Percentiles rank a stretch among this genome's conserved stretches.
Conservation (phyloP, 1,140 invertebrate species). For the Amphibalanus amphitrite region DNA sequence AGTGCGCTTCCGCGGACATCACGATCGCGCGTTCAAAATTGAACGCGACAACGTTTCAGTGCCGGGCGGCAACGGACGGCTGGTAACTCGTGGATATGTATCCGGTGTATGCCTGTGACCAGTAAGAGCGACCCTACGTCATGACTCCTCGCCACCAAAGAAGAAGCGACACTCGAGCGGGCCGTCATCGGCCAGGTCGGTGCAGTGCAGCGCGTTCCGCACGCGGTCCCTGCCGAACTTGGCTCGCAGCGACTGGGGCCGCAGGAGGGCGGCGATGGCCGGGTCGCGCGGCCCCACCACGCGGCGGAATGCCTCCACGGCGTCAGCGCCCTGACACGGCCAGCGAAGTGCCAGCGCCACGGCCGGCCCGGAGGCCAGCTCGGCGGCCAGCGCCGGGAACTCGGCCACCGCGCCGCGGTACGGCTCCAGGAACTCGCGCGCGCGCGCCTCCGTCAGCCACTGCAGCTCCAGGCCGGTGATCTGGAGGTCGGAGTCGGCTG, state of each 20-base stretch:
- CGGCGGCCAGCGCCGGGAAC: constrained; percentile 63
- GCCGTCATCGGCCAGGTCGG: constrained; percentile 74
- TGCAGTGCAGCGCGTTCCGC: constrained; percentile 79
- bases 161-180: constrained; percentile 40
- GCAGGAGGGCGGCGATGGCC: constrained; percentile 65
- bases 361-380: constrained; percentile 62
- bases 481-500: constrained; percentile 46
- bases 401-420: constrained; percentile 78
- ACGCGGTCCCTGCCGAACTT: constrained; percentile 64
- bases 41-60: no score
- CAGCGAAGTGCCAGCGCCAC: constrained; percentile 67
- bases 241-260: constrained; percentile 65
- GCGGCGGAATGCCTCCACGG: constrained; percentile 52
- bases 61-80: no score
- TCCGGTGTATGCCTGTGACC: no score
- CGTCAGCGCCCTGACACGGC: constrained; percentile 35
- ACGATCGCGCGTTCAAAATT: no score
- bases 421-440: constrained; percentile 80
- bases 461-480: constrained; percentile 65
- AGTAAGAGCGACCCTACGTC: no score
- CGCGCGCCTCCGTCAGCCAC: constrained; percentile 54
- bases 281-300: constrained; percentile 74
- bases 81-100: no score
- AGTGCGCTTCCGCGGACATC: no score
- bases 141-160: neutral